Conservation (phyloP, 37 sponge, comb jelly and placozoan genomes). For the Ephydatia muelleri region DNA sequence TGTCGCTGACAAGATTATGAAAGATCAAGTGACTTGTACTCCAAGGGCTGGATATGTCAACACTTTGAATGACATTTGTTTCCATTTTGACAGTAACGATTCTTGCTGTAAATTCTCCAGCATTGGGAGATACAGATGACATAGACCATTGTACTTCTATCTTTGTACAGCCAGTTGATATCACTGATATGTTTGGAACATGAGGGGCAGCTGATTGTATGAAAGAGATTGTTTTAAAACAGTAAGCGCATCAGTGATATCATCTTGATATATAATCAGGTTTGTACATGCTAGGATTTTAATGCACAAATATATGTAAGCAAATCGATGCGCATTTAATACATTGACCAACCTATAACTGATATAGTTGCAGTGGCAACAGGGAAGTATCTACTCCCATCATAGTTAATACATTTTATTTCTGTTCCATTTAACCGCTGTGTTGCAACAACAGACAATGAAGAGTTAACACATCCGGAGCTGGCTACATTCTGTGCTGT, state of each 20-base stretch:
- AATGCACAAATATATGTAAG: too few species aligned
- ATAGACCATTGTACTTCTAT: background rate
- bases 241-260: background rate
- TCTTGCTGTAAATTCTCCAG: background rate
- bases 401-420: background rate
- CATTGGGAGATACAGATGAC: background rate
- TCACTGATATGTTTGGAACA: background rate
- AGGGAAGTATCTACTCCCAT: background rate
- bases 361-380: background rate
- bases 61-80: background rate
- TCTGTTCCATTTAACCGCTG: background rate
- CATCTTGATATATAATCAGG: too few species aligned
- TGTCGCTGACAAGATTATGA: background rate
- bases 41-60: background rate
- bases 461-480: background rate
- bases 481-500: background rate
- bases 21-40: background rate
- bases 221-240: background rate
- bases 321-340: too few species aligned
- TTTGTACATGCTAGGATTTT: too few species aligned
- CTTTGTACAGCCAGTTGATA: background rate
- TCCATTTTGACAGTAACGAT: background rate
- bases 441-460: background rate
- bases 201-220: background rate
- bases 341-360: background rate